Base-by-base conservation (phyloP, 2,797 vertebrate genomes). In the Antrozous pallidus region DNA sequence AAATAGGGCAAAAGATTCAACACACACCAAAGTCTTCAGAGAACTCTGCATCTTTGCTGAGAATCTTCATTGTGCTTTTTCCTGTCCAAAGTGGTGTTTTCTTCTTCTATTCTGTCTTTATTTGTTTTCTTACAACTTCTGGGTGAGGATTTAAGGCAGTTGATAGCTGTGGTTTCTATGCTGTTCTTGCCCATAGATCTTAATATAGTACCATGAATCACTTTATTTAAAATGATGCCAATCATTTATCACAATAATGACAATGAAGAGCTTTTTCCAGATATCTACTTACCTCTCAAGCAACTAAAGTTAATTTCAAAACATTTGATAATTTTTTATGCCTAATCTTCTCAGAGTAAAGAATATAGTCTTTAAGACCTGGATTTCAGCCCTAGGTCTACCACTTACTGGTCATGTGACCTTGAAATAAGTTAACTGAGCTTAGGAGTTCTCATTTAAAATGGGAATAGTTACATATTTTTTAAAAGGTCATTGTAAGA, bases 301-400 rank as follows among this genome's bases (percentile, higher is more conserved):
- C 14, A 89, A 56, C 67, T 74, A 28, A 84, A 86, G 18, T 89
- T 91, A 84, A 73, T n/a, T 91, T 65, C 11, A 54, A 96, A 85
- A 63, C 11, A 83, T 38, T 47, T 93, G 67, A 61, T 45, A n/a
- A 61, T 74, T 73, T 65, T 90, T 88, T 40, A 14, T 75, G 28
- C 3, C 22, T 54, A 13, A 2, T 78, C 11, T 81, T 93, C 47
- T 69, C 12, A 61, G 16, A 65, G 36, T 70, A 87, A 73, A 79
- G 31, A 81, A 67, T 9, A 51, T 40, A 26, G 20, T 42, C 24
- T 90, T 80, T 77, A 90, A 86, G 31, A 65, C 22, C n/a, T 91
- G 38, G 24, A 84, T 87, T 80, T n/a, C 13, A 92, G 78, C 83
- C 40, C 38, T 33, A 86, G 28, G 33, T 83, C 78, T 88, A 22